phyloP scores from a whole-genome alignment of 2,113 vertebrate genomes.

The Neotragus pygmaeus region DNA sequence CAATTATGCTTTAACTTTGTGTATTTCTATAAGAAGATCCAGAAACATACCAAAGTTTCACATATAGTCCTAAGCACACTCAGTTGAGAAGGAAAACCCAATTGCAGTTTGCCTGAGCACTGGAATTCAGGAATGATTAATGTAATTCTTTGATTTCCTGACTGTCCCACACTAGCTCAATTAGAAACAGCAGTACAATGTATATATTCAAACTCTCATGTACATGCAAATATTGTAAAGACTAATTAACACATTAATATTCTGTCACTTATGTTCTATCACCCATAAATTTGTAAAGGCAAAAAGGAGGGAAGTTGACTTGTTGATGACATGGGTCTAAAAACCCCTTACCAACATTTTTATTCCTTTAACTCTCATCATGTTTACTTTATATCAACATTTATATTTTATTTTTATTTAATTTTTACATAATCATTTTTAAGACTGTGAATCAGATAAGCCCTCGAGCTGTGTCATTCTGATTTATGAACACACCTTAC shows the following conservation, averaged over 20 bases:
- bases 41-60: not conserved
- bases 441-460: not conserved
- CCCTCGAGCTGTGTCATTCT: not conserved
- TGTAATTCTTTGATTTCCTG: not conserved
- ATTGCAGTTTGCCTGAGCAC: not conserved
- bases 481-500: not conserved
- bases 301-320: not conserved
- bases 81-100: not conserved
- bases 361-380: not conserved
- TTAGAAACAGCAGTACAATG: not conserved
- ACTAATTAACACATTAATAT: not conserved
- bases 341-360: not conserved
- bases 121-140: not conserved
- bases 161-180: not conserved
- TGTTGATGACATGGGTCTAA: not conserved
- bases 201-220: not conserved
- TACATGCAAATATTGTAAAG: not conserved
- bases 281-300: not conserved
- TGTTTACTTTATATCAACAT: not conserved
- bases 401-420: not conserved
- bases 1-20: not conserved
- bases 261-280: not conserved
- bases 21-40: not conserved
- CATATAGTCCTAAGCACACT: not conserved
- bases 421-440: not conserved